Base-by-base conservation (phyloP, 2,888 invertebrate genomes). In the Steinernema carpocapsae region DNA sequence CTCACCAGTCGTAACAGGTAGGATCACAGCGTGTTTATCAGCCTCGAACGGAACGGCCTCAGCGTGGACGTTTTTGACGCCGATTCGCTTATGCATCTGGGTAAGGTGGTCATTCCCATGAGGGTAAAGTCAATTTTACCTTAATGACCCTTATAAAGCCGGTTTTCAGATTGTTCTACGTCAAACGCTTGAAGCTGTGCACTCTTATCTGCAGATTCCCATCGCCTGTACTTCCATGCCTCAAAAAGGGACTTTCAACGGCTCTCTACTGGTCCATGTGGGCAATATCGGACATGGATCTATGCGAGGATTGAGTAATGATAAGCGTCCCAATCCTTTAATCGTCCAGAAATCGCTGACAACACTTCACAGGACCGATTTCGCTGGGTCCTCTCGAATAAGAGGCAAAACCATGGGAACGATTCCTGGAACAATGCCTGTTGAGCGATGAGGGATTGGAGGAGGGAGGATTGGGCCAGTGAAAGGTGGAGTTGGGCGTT, bases 251-350 rank as follows among this genome's bases (percentile, higher is more conserved):
- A 56, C 56, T 10, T 56, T 56, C 24, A 56, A 56, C 17, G 56
- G 56, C 14, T 10, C 56, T 26, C 26, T 56, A 2, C 56, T 56
- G 22, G 24, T 56, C 24, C 56, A 56, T 19, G 17, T 56, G 22
- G 56, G 56, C 22, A 56, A 56, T 26, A 56, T 56, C 17, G 56
- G 56, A 6, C 56, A 56, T 26, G 56, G 56, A 14, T 56, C 56
- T 7, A 19, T 19, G 7, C 14, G 56, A 24, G 26, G 56, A 14
- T 26, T 56, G 14, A 19, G 56, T 56, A n/a, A 56, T 7, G 56
- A 56, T 6, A 56, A 56, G 17, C 56, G 56, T 14, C 56, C 56
- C 3, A 56, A 56, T 56, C 56, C 56, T 22, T 17, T 56, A 26
- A 56, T 56, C 26, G 26, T 56, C 26, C 56, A 19, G 4, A 56